Percentiles rank a stretch among this genome's conserved stretches.
Conservation (phyloP, 2,888 invertebrate species). For the Hypercompe scribonia region DNA sequence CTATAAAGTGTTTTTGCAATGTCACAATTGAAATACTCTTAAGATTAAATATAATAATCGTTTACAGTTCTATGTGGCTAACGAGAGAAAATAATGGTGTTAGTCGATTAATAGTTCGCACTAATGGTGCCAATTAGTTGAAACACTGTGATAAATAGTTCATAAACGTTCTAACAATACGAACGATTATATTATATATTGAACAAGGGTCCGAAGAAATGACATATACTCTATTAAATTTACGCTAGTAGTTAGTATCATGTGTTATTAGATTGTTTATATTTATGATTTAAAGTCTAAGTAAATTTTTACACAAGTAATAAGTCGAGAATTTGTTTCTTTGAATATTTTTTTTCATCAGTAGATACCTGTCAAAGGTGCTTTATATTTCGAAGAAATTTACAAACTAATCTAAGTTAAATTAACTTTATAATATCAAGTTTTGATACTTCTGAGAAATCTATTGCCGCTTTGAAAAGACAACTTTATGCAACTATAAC, state of each 20-base stretch:
- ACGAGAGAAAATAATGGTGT: not conserved
- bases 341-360: not conserved
- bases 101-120: not conserved
- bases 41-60: not conserved
- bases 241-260: no score
- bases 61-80: not conserved
- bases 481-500: not conserved
- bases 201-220: not conserved
- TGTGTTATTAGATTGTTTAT: not conserved
- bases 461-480: not conserved
- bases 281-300: not conserved
- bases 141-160: not conserved
- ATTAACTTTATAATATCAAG: not conserved
- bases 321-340: not conserved
- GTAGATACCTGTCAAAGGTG: not conserved
- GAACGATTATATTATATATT: slow-evolving; percentile 4
- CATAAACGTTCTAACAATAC: slow-evolving; percentile 1
- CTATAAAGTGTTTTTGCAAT: not conserved
- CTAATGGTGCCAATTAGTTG: slow-evolving; percentile 6
- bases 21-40: not conserved
- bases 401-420: not conserved
- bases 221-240: not conserved
- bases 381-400: not conserved
- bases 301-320: not conserved
- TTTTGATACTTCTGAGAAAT: not conserved